Percentiles rank a stretch among this genome's conserved stretches.
phyloP scores from a whole-genome alignment of 2,113 vertebrate genomes.

The Arizona elegans region DNA sequence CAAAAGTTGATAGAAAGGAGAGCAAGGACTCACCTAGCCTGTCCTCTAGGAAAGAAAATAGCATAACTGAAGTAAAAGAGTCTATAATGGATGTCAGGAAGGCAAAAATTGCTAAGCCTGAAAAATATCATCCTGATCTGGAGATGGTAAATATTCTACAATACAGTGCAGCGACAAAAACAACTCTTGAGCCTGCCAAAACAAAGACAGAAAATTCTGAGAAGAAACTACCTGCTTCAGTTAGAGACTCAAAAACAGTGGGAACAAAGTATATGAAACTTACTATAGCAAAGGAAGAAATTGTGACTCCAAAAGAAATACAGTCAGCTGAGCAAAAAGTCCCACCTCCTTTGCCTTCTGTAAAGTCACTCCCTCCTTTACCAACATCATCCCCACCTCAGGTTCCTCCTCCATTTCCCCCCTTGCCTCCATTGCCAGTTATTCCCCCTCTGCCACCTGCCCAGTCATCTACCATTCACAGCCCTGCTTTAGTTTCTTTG shows the following conservation, averaged over 20 bases:
- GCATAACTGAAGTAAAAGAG: conserved; percentile 68
- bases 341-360: conserved; percentile 67
- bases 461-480: conserved; percentile 55
- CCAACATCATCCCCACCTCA: conserved; percentile 75
- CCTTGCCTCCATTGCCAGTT: conserved; percentile 64
- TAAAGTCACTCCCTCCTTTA: conserved; percentile 76
- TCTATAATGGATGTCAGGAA: conserved; percentile 69
- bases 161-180: conserved; percentile 65
- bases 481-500: conserved; percentile 58
- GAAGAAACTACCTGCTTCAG: conserved; percentile 62
- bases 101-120: conserved; percentile 65
- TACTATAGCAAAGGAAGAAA: conserved; percentile 63
- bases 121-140: conserved; percentile 66
- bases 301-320: conserved; percentile 69
- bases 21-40: conserved; percentile 71
- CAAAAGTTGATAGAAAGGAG: conserved; percentile 78
- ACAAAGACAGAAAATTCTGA: conserved; percentile 70
- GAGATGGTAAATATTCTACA: conserved; percentile 55
- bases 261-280: conserved; percentile 71
- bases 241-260: conserved; percentile 65
- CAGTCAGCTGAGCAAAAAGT: conserved; percentile 70
- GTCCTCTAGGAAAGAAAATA: conserved; percentile 71
- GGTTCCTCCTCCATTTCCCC: conserved; percentile 69
- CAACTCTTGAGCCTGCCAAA: conserved; percentile 61
- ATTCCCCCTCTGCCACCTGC: conserved; percentile 65